phyloP scores from a whole-genome alignment of 2,113 vertebrate genomes.

The Meles meles region DNA sequence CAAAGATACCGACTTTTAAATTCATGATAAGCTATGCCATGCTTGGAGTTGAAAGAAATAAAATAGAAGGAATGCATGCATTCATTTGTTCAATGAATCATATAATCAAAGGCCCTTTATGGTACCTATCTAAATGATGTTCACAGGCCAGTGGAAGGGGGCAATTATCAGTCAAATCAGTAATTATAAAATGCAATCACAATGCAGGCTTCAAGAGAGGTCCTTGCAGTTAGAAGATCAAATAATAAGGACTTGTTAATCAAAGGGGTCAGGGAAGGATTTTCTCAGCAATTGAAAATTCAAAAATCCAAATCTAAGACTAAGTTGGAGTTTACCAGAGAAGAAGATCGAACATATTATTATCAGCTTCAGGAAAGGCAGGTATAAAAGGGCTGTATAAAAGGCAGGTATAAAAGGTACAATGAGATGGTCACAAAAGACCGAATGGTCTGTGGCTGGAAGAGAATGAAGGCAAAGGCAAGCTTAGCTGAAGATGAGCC shows the following conservation, averaged over 20 bases:
- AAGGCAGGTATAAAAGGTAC: not conserved
- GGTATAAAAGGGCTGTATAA: not conserved
- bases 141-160: not conserved
- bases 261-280: not conserved
- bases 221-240: not conserved
- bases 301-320: not conserved
- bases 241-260: not conserved
- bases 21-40: not conserved
- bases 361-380: not conserved
- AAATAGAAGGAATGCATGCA: not conserved
- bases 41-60: not conserved
- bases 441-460: not conserved
- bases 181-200: not conserved
- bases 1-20: not conserved
- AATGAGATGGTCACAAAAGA: not conserved
- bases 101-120: not conserved
- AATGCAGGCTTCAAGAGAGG: not conserved
- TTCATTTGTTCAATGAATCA: not conserved
- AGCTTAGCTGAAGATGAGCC: not conserved
- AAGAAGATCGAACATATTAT: not conserved
- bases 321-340: not conserved
- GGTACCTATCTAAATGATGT: not conserved
- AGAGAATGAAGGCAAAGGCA: not conserved
- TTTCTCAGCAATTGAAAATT: not conserved
- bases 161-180: not conserved